Evolutionary conservation across 2,113 vertebrate species (phyloP).

Genomic region (Sterna hirundo): DNA sequence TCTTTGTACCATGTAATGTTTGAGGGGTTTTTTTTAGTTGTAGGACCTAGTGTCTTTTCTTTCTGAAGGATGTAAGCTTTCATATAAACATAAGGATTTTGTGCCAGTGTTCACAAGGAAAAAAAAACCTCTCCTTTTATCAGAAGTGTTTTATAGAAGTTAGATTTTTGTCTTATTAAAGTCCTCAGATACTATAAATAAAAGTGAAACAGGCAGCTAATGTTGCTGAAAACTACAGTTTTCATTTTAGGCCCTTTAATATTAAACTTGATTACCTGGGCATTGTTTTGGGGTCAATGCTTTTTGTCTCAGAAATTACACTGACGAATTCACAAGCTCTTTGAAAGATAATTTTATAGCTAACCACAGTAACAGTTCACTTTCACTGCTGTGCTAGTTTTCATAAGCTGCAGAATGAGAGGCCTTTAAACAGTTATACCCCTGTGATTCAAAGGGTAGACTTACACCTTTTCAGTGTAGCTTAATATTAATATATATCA

Average conservation of each 20-base stretch:
- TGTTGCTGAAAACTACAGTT: background rate
- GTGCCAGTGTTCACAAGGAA: background rate
- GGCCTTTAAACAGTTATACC: background rate
- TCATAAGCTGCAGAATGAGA: background rate
- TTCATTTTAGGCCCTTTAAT: background rate
- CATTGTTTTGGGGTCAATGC: background rate
- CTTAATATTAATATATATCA: background rate
- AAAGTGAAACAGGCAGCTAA: background rate
- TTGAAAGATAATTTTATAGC: background rate
- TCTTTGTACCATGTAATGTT: background rate
- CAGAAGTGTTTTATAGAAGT: background rate
- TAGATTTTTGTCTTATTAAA: background rate
- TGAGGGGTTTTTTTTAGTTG: background rate
- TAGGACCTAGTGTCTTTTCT: background rate
- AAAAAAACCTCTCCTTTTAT: background rate
- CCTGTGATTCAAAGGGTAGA: background rate
- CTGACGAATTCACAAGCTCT: background rate
- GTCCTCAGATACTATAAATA: background rate
- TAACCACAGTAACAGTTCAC: background rate
- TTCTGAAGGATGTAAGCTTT: background rate
- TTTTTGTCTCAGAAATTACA: background rate
- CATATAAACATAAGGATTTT: background rate
- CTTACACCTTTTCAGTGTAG: background rate
- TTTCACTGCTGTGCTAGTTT: background rate
- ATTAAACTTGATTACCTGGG: background rate